Percentiles rank a stretch among this genome's conserved stretches.
Evolutionary conservation across 2,888 invertebrate species (phyloP).

Genomic region (Tenthredo amoena): DNA sequence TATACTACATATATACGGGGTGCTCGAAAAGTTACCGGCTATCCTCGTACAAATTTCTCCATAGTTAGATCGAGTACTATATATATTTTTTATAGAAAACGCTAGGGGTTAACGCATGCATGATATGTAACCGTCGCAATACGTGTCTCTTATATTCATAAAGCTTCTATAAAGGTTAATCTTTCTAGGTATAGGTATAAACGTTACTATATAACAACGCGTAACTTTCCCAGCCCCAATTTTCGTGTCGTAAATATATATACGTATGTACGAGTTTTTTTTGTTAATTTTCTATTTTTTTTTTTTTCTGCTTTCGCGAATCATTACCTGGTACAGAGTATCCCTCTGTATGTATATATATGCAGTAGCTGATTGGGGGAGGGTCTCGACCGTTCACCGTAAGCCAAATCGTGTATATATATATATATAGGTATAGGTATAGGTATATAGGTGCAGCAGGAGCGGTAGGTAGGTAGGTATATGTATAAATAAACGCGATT

Average conservation of each 20-base stretch:
- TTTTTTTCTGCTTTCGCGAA: constrained; percentile 4
- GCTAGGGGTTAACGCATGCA: too few relatives aligned
- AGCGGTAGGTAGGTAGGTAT: not conserved
- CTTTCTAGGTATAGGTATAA: too few relatives aligned
- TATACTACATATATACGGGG: constrained; percentile 26
- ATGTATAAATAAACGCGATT: constrained; percentile 26
- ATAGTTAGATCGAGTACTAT: too few relatives aligned
- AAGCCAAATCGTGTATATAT: not conserved
- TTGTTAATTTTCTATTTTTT: not conserved
- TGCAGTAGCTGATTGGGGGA: constrained; percentile 48
- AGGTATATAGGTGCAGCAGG: not conserved
- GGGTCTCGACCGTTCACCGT: constrained; percentile 35
- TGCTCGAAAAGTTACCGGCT: constrained; percentile 2
- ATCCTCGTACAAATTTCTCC: not conserved
- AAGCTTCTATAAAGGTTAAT: too few relatives aligned
- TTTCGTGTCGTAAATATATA: not conserved
- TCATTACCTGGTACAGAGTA: constrained; percentile 9
- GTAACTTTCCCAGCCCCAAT: not conserved
- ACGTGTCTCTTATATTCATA: too few relatives aligned
- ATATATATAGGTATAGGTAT: not conserved
- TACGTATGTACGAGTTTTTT: not conserved
- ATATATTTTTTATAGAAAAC: too few relatives aligned
- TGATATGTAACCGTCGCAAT: too few relatives aligned
- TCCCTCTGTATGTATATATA: constrained; percentile 25
- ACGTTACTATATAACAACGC: too few relatives aligned